phyloP scores from a whole-genome alignment of 2,888 invertebrate genomes.

The Dryadula phaetusa region DNA sequence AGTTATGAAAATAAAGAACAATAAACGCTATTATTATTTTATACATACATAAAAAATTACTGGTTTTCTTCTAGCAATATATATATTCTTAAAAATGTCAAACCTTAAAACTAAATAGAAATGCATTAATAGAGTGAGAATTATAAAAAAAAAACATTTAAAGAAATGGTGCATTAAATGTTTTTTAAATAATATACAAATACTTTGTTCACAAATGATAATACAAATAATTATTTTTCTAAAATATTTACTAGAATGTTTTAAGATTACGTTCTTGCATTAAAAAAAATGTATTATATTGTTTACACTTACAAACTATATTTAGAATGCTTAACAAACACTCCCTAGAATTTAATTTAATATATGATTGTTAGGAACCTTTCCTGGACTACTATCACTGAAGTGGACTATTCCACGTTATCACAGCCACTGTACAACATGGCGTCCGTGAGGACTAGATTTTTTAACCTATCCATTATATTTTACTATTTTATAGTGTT shows the following conservation, averaged over 20 bases:
- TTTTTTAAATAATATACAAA: too few relatives aligned
- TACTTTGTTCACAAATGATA: neutral
- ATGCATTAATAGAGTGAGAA: too few relatives aligned
- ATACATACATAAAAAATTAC: too few relatives aligned
- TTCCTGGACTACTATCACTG: constrained; percentile 29
- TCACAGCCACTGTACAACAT: constrained; percentile 76
- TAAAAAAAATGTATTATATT: neutral
- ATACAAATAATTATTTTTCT: neutral
- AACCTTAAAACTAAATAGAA: neutral
- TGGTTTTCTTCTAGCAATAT: too few relatives aligned
- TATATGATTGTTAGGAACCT: constrained; percentile 27
- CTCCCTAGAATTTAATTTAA: constrained; percentile 30
- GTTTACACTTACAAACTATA: constrained; percentile 32
- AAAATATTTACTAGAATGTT: neutral
- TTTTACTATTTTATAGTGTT: too few relatives aligned
- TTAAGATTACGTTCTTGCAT: neutral
- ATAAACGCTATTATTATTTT: too few relatives aligned
- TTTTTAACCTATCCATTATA: constrained; percentile 27
- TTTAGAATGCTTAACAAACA: neutral
- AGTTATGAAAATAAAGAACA: neutral
- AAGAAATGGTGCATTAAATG: too few relatives aligned
- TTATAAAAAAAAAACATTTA: too few relatives aligned
- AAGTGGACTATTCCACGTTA: constrained; percentile 53
- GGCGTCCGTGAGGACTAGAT: constrained; percentile 48
- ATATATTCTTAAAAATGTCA: neutral